Percentiles rank a stretch among this genome's conserved stretches.
phyloP scores from a whole-genome alignment of 2,888 invertebrate species.

The Idaea aversata region DNA sequence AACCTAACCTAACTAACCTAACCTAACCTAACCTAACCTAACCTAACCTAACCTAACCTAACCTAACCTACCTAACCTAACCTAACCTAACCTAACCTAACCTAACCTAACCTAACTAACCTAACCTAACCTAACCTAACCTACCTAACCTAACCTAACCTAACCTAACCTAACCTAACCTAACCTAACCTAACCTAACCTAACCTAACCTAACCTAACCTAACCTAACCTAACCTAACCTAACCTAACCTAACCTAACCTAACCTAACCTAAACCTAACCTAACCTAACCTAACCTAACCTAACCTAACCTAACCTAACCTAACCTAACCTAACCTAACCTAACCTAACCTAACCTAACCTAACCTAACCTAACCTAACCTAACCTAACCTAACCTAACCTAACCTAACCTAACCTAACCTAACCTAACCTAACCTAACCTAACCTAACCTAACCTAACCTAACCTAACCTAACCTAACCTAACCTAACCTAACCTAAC shows the following conservation, averaged over 20 bases:
- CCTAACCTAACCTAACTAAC: constrained; percentile 18
- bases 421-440: constrained; percentile 17
- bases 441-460: constrained; percentile 14
- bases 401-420: constrained; percentile 19
- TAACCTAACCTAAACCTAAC: too few relatives aligned
- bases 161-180: constrained; percentile 19
- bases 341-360: constrained; percentile 7
- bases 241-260: too few relatives aligned
- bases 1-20: constrained; percentile 16
- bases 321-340: constrained; percentile 25
- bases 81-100: constrained; percentile 20
- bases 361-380: constrained; percentile 17
- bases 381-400: constrained; percentile 22
- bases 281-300: constrained; percentile 23
- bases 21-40: too few relatives aligned
- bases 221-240: constrained; percentile 18
- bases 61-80: constrained; percentile 15
- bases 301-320: constrained; percentile 24
- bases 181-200: constrained; percentile 17
- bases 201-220: constrained; percentile 12
- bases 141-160: constrained; percentile 18
- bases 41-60: too few relatives aligned
- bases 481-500: constrained; percentile 20
- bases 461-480: constrained; percentile 20
- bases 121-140: too few relatives aligned